Conservation (phyloP, 2,113 vertebrate genomes). For the Meleagris gallopavo region DNA sequence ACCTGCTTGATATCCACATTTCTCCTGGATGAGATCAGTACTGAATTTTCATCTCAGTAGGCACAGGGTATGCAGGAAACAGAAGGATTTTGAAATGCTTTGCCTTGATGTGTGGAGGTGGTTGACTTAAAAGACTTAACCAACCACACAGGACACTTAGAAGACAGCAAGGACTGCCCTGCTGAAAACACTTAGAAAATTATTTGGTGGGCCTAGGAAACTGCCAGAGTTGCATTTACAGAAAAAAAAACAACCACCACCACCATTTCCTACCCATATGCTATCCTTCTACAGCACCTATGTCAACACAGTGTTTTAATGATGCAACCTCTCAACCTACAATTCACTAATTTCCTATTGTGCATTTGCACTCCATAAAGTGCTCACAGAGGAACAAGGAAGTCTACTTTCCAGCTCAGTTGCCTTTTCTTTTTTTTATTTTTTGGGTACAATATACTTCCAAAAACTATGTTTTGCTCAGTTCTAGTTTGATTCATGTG, state of each 20-base stretch:
- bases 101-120: not conserved
- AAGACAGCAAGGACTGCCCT: not conserved
- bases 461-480: not conserved
- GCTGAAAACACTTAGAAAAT: not conserved
- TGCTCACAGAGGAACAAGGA: not conserved
- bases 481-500: not conserved
- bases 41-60: not conserved
- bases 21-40: not conserved
- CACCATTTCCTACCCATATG: not conserved
- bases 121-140: not conserved
- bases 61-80: not conserved
- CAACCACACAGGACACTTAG: not conserved
- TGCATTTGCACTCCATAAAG: not conserved
- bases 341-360: not conserved
- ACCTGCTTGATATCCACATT: not conserved
- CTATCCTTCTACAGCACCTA: not conserved
- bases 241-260: not conserved
- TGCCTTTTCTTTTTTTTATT: not conserved
- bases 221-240: not conserved
- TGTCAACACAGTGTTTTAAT: not conserved
- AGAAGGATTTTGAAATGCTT: not conserved
- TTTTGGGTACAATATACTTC: not conserved
- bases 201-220: not conserved
- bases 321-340: not conserved
- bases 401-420: not conserved